Evolutionary conservation across 2,888 invertebrate genomes (phyloP).

Genomic region (Cynaeus angustus): DNA sequence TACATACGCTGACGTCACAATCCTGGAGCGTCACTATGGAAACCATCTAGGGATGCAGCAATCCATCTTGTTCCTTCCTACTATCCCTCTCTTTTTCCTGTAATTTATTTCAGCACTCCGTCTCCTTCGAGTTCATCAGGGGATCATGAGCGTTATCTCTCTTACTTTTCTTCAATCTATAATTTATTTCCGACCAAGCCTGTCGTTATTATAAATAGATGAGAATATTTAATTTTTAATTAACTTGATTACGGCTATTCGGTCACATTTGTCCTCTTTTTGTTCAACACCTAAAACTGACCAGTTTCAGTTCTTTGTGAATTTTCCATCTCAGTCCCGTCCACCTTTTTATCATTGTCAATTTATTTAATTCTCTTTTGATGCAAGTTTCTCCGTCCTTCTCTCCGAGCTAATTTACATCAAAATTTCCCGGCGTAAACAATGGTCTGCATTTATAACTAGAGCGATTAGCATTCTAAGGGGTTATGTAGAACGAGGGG

Average conservation of each 20-base stretch:
- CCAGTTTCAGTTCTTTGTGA: constrained; percentile 12
- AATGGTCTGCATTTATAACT: constrained; percentile 52
- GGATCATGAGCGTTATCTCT: constrained; percentile 53
- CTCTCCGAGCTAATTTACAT: constrained; percentile 41
- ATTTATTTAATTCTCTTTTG: constrained; percentile 12
- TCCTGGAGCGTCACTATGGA: constrained; percentile 68
- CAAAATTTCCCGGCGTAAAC: constrained; percentile 48
- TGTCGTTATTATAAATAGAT: constrained; percentile 62
- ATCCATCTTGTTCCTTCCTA: constrained; percentile 67
- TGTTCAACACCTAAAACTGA: too few relatives aligned
- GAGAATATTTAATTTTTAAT: constrained; percentile 63
- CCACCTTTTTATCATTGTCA: too few relatives aligned
- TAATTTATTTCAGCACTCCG: constrained; percentile 64
- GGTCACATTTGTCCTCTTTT: constrained; percentile 43
- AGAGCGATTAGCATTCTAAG: constrained; percentile 53
- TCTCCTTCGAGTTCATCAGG: constrained; percentile 56
- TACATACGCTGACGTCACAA: constrained; percentile 66
- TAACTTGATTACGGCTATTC: constrained; percentile 53
- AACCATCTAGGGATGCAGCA: constrained; percentile 70
- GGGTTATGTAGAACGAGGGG: constrained; percentile 49
- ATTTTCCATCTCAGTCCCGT: too few relatives aligned
- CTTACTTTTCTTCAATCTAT: constrained; percentile 64
- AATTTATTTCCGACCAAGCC: constrained; percentile 66
- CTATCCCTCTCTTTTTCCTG: constrained; percentile 64
- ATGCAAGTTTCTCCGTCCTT: constrained; percentile 12